Percentiles rank a stretch among this genome's conserved stretches.
phyloP scores from a whole-genome alignment of 2,113 vertebrate genomes.

The Oncorhynchus mykiss region DNA sequence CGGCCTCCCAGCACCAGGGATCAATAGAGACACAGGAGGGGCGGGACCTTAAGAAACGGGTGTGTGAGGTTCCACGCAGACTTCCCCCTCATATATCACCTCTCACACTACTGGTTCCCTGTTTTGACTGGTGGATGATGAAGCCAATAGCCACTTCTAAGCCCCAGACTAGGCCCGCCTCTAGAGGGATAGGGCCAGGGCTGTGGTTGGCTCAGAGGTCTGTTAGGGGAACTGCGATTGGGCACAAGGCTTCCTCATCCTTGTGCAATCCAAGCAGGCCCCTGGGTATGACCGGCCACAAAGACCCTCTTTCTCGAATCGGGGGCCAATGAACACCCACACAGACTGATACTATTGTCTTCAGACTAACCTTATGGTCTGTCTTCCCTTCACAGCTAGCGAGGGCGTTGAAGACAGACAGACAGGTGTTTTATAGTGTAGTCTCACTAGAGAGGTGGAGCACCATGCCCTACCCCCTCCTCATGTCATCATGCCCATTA shows the following conservation, averaged over 20 bases:
- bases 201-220: slow-evolving; percentile 70
- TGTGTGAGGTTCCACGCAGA: slow-evolving; percentile 43
- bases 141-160: slow-evolving; percentile 35
- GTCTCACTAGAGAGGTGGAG: slow-evolving; percentile 35
- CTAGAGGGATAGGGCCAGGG: slow-evolving; percentile 52
- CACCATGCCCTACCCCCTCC: slow-evolving; percentile 3
- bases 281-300: slow-evolving; percentile 79
- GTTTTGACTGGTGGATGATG: slow-evolving; percentile 56
- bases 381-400: slow-evolving; percentile 48
- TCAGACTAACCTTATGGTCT: too few relatives aligned
- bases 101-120: slow-evolving; percentile 42
- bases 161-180: slow-evolving; percentile 43
- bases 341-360: slow-evolving; percentile 12
- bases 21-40: slow-evolving; percentile 62
- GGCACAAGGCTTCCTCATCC: slow-evolving; percentile 49
- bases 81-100: slow-evolving; percentile 41
- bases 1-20: slow-evolving; percentile 75
- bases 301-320: slow-evolving; percentile 38
- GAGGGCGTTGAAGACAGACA: slow-evolving; percentile 46
- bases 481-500: too few relatives aligned
- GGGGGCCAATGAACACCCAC: neutral
- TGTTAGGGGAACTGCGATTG: slow-evolving; percentile 65
- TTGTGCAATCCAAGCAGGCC: slow-evolving; percentile 86
- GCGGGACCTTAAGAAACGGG: slow-evolving; percentile 45
- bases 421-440: slow-evolving; percentile 53